These are phyloP conservation scores for Echeneis naucrates DNA, from an alignment of 2,797 vertebrate genomes.

Conservation along the genomic window DNA sequence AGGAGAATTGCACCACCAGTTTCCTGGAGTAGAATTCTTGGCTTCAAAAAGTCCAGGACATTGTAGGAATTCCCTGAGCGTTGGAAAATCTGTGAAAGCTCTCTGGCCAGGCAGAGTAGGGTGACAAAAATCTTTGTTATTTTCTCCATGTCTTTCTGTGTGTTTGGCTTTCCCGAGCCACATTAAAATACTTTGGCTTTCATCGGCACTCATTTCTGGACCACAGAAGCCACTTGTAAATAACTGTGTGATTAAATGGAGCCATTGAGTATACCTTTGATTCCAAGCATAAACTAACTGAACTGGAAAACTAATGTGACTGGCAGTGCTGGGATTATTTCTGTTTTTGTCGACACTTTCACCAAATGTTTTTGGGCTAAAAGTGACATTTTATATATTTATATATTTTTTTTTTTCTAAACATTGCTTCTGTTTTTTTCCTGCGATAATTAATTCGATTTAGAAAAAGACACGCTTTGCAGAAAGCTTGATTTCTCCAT, in stretches of 20 bases:
- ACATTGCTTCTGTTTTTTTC: background rate
- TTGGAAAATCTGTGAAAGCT: conserved; percentile 16
- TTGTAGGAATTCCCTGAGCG: background rate
- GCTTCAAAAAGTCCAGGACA: too few relatives aligned
- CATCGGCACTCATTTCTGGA: conserved; percentile 2
- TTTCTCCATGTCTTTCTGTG: background rate
- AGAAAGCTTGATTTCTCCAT: conserved; percentile 13
- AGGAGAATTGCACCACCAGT: background rate
- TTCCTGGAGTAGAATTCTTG: background rate
- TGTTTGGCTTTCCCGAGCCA: background rate
- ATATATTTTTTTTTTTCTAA: background rate
- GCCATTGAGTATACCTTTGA: background rate
- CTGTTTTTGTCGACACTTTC: background rate
- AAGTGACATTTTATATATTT: too few relatives aligned
- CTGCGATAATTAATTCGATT: conserved; percentile 15
- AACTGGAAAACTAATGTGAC: background rate
- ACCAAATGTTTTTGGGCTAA: background rate
- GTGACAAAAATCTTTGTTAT: background rate
- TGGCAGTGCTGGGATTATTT: background rate
- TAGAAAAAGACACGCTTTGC: conserved; percentile 15
- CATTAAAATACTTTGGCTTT: background rate
- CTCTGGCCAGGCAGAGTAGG: background rate
- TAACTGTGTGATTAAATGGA: conserved; percentile 19
- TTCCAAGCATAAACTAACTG: background rate
- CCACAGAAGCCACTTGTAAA: conserved; percentile 36